Base-by-base conservation (phyloP, 1,140 invertebrate species). In the Daktulosphaira vitifoliae region DNA sequence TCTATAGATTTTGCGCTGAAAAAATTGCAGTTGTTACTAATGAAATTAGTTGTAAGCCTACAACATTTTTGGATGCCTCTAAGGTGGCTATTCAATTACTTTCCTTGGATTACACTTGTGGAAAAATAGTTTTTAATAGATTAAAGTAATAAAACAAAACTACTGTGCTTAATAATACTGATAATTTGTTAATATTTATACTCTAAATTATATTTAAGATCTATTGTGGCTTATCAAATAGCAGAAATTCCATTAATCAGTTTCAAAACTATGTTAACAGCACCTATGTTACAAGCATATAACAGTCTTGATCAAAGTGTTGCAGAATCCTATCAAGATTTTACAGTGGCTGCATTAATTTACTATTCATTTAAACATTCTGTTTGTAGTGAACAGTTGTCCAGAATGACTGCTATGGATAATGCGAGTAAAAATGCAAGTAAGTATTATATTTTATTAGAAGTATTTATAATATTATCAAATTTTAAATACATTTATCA, bases 371-470 rank as follows among this genome's bases (percentile, higher is more conserved):
- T 99, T 83, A 99, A 99, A 78, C 96, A 99, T 76, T 87, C 91
- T 44, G 92, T 94, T 16, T 94, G 91, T 78, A 94, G 90, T 66
- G 96, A 99, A 76, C 96, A 99, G 76, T 94, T 91, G 26, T 91
- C 94, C 44, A 82, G 96, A 59, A 99, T 99, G 96, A 96, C 94
- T 68, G 93, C 96, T 73, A 99, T 99, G 96, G 96, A 99, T 78
- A 94, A 92, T 72, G 96, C 96, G 15, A 96, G 88, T 74, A 99
- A 99, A 81, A 99, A 99, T 77, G 96, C 96, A 54, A 93, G 84
- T 83, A 48, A 48, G 26, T 46, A 33, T 44, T n/a, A n/a, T n/a
- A n/a, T n/a, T n/a, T n/a, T n/a, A n/a, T n/a, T n/a, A n/a, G n/a
- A n/a, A n/a, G n/a, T n/a, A n/a, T n/a, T n/a, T n/a, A n/a, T n/a